Evolutionary conservation across 2,113 vertebrate species (phyloP), one percentile per base, ranked within the genome.

Genomic region (Pseudorasbora parva): DNA sequence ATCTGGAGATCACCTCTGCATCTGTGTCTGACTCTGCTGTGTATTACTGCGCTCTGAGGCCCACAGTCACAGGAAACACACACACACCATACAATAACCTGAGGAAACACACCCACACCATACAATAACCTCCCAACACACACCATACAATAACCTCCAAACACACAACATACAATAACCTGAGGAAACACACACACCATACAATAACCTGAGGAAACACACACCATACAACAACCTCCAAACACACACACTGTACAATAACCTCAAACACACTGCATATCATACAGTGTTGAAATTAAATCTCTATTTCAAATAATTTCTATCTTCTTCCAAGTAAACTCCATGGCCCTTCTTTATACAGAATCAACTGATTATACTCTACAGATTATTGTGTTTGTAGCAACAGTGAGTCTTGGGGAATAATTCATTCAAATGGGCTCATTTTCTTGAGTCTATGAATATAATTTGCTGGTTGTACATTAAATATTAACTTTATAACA

Each of bases 121-220:
- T 30, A 30, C 30, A 30, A 30, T 30, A 30, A 30, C 30, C 30
- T 30, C n/a, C 27, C 41, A 30, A 30, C 30, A 30, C 30, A 30
- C n/a, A n/a, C n/a, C n/a, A n/a, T n/a, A n/a, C n/a, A n/a, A n/a
- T n/a, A n/a, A n/a, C n/a, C n/a, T n/a, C n/a, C n/a, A n/a, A n/a
- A n/a, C n/a, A n/a, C 30, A 30, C 30, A n/a, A 19, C n/a, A 15
- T 59, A 82, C 84, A 86, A 86, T 82, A 82, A 78, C 73, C 43
- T n/a, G 30, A 30, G 30, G 30, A 30, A 30, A 30, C 30, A 30
- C 30, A 30, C 30, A 30, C 30, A 30, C 30, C 3, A 3, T 30
- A 30, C 30, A 30, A 30, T 30, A 30, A 30, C 30, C 30, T 30
- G 30, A 30, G 30, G 30, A 30, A 30, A 30, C 30, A 30, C 30